These are phyloP conservation scores for Drosophila aldrichi DNA, from an alignment of 2,888 invertebrate species.

Conservation along the genomic window DNA sequence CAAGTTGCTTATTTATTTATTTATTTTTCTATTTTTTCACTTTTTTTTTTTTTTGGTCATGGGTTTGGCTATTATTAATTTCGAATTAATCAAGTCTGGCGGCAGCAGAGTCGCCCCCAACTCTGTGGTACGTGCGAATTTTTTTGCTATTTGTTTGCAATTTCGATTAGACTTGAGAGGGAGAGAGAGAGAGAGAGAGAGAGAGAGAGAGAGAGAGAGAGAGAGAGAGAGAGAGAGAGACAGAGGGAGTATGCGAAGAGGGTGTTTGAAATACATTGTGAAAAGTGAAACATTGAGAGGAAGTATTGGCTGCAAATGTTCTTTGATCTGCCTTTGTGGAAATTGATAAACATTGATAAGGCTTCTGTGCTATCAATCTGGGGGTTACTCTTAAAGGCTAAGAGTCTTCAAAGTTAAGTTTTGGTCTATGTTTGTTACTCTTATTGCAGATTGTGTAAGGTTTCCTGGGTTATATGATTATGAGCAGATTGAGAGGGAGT, in stretches of 20 bases:
- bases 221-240: neutral
- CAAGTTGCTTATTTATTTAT: neutral
- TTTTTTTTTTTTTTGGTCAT: constrained; percentile 51
- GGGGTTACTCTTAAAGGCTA: no score
- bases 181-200: neutral
- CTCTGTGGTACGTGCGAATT: constrained; percentile 23
- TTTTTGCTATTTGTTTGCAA: constrained; percentile 9
- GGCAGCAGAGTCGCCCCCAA: constrained; percentile 35
- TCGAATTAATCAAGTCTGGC: constrained; percentile 71
- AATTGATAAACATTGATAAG: no score
- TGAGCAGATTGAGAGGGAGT: no score
- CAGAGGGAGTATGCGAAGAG: neutral
- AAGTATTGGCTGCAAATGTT: neutral
- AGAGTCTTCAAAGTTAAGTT: no score
- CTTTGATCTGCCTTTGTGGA: no score
- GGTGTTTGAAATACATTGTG: neutral
- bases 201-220: neutral
- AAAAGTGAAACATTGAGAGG: neutral
- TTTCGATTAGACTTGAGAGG: neutral
- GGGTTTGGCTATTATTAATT: constrained; percentile 68
- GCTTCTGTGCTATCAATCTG: no score
- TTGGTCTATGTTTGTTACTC: no score
- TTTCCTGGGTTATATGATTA: no score
- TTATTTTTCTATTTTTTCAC: no score
- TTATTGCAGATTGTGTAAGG: no score